Evolutionary conservation across 2,797 vertebrate genomes (phyloP), one percentile per base, ranked within the genome.

Genomic region (Buceros bicornis): DNA sequence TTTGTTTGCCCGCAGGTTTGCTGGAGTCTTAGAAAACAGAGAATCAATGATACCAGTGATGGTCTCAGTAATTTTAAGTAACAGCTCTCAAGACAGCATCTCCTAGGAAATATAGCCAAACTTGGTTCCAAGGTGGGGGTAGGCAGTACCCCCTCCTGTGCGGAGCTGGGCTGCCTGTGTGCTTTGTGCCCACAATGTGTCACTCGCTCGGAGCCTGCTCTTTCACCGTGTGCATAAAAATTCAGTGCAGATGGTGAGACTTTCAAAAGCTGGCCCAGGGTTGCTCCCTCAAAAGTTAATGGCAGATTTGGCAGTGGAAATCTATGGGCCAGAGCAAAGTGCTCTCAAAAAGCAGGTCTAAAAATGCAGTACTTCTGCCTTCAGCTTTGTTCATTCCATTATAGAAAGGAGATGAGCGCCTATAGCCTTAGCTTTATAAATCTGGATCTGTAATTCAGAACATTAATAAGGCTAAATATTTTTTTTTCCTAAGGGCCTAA

Each of bases 371-470:
- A 35, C 78, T 89, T 87, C 77, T 96, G 53, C 86, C 77, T 80
- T 87, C 62, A 82, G 37, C 88, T 80, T 89, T 78, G 35, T 82
- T 95, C 57, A 84, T 96, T 72, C 81, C 53, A n/a, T 86, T 92
- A 61, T 15, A 71, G 82, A 74, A 92, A 85, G 74, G 74, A 77
- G 74, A 91, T 92, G 70, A 90, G n/a, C 4, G 11, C 90, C 80
- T 89, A 8, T 50, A 95, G 77, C 83, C 66, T 93, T 84, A 87
- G 83, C 66, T 77, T 90, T 87, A 60, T 92, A 87, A 93, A 94
- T 96, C 86, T 95, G 80, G 83, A 89, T 96, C 90, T 95, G 93
- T 89, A 92, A 94, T 84, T 96, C 93, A 94, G 92, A 95, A 64
- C 83, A 33, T 92, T 92, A 94, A 93, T 89, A 93, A 89, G 77